Base-by-base conservation (phyloP, 2,888 invertebrate genomes). In the Neocrepidodera transversa region DNA sequence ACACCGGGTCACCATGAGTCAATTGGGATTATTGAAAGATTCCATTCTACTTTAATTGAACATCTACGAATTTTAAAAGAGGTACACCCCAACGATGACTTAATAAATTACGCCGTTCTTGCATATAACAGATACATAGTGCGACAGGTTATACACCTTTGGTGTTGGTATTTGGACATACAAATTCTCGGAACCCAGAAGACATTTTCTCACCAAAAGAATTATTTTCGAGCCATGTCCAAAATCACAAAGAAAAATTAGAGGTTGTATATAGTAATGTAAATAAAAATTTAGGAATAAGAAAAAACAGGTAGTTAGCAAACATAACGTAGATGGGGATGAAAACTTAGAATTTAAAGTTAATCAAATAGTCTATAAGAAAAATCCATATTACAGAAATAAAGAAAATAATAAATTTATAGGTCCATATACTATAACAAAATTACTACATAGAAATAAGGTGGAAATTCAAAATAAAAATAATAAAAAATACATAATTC, bases 1-100 rank as follows among this genome's bases (percentile, higher is more conserved):
- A 52, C 63, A 4, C 20, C 51, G 13, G 20, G 40, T 8, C 55
- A 63, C 13, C 63, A 45, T 8, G 32, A 62, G 16, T 55, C 43
- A 8, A 55, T 60, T 36, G 32, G 51, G 2, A 47, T 49, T 17
- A 40, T 56, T 11, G 62, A 60, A 53, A 10, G 42, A 28, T 43
- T 40, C 5, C 42, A 53, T 17, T 42, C 42, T 18, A 53, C 42
- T 17, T n/a, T 32, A n/a, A 40, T 51, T n/a, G 51, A 51, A 51
- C 40, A 50, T 11, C 38, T 38, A 50, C 8, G 38, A 20, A 50
- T 36, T 5, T 17, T 51, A 11, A 32, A 36, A 36, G 40, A 36
- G 14, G 2, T 50, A 7, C 23, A 50, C 23, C 26, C 38, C 2
- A 30, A 30, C 8, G 30, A 30, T 30, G 5, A 30, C 8, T 30